Percentiles rank a stretch among this genome's conserved stretches.
Conservation (phyloP, 2,797 vertebrate species). For the Dicrostonyx torquatus region DNA sequence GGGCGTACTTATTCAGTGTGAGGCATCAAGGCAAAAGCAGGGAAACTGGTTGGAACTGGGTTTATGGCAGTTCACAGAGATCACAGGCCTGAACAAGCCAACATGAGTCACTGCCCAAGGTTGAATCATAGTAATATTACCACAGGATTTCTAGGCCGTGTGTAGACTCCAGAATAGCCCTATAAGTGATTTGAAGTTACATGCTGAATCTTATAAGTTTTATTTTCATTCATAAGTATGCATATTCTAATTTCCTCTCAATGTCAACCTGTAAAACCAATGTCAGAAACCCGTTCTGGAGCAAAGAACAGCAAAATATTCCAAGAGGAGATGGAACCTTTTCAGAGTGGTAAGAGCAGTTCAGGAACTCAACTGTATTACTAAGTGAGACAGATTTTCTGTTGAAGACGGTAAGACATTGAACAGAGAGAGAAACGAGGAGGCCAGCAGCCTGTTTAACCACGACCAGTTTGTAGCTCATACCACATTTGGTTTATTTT, state of each 20-base stretch:
- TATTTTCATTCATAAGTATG: background rate
- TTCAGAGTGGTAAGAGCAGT: constrained; percentile 38
- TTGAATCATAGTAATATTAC: constrained; percentile 36
- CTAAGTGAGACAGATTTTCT: constrained; percentile 32
- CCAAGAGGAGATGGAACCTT: background rate
- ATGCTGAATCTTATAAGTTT: constrained; percentile 30
- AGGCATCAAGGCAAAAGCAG: constrained; percentile 47
- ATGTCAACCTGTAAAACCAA: background rate
- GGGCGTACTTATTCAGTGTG: background rate
- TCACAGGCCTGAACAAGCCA: constrained; percentile 71
- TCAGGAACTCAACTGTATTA: background rate
- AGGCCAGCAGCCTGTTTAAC: background rate
- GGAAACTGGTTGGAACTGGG: constrained; percentile 67
- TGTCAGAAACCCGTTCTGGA: constrained; percentile 46
- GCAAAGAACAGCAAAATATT: constrained; percentile 40
- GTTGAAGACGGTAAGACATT: constrained; percentile 4
- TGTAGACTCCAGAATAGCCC: constrained; percentile 9
- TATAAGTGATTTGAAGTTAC: background rate
- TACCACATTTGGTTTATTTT: constrained; percentile 22
- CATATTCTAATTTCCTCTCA: constrained; percentile 7
- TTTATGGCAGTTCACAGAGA: constrained; percentile 61
- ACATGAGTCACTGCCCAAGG: constrained; percentile 37
- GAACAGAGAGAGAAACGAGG: background rate
- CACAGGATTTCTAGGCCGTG: constrained; percentile 38
- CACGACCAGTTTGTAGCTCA: background rate